Evolutionary conservation across 2,888 invertebrate species (phyloP), one percentile per base, ranked within the genome.

Genomic region (Iselma pallidipennis): DNA sequence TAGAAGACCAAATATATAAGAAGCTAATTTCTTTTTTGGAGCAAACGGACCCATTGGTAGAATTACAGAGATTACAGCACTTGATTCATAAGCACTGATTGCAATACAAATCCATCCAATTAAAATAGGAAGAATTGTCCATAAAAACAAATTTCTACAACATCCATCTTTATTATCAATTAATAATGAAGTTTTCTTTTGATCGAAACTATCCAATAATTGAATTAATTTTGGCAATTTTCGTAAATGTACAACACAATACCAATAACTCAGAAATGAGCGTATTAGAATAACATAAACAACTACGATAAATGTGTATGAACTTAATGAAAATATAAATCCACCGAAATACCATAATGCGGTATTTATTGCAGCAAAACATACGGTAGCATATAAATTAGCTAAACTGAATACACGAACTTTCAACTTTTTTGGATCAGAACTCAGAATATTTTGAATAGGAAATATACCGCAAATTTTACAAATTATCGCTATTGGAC

Each of bases 401-500:
- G 67, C 60, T 0, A 64, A 49, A 48, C 72, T 74, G 4, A 61
- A 26, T 10, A 60, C 63, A 12, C 33, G 31, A 26, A 66, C 69
- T 49, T 55, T 56, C 42, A 73, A 52, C 51, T 56, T 54, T 6
- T 57, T 53, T 2, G 67, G 63, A 31, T 67, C 62, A 0, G 53
- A 28, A 31, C 31, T 53, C 12, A 61, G 51, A 12, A 74, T 49
- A 57, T 73, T 72, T 64, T 71, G 63, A 21, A 74, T 33, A 12
- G 74, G 71, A 53, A 73, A 66, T 6, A 71, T 67, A 19, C 74
- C 74, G 28, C 69, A 16, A 3, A 65, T 14, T 66, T 70, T 72
- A 50, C 66, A 65, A 6, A 68, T 37, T 9, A 72, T 26, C 12
- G 67, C 72, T 5, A 73, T 61, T 25, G 73, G 74, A 33, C 70